Conservation (phyloP, 92 coral and sea anemone genomes). For the Phymanthus crucifer region DNA sequence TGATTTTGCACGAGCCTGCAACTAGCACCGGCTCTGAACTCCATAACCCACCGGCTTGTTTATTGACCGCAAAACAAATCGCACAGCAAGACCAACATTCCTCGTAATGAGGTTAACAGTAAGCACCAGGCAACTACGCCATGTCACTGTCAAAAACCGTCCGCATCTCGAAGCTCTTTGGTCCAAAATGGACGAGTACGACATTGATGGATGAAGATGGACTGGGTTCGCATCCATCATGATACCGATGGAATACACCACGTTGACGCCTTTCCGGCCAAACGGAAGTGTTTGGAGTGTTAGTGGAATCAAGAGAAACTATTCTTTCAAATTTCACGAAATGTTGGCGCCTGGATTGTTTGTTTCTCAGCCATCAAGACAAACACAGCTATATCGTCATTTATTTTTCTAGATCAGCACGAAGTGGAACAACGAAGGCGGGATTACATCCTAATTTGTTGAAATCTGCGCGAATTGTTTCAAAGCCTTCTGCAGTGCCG, state of each 20-base stretch:
- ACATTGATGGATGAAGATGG: slow-evolving; percentile 35
- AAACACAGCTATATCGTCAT: background rate
- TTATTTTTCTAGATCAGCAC: background rate
- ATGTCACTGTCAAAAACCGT: slow-evolving; percentile 9
- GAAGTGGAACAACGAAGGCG: background rate
- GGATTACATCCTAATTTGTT: background rate
- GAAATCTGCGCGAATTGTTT: slow-evolving; percentile 3
- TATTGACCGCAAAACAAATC: slow-evolving; percentile 26
- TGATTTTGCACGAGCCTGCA: slow-evolving; percentile 8
- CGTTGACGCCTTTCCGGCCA: slow-evolving; percentile 42
- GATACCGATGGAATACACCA: background rate
- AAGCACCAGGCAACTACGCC: background rate
- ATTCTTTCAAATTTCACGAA: slow-evolving; percentile 14
- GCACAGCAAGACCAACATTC: slow-evolving; percentile 27
- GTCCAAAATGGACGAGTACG: slow-evolving; percentile 1
- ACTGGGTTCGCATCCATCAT: slow-evolving; percentile 4
- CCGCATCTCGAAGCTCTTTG: slow-evolving; percentile 1
- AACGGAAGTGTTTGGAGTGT: slow-evolving; percentile 39
- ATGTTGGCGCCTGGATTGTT: slow-evolving; percentile 2
- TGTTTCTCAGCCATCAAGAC: background rate
- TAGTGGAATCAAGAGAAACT: slow-evolving; percentile 33
- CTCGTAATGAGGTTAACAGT: background rate
- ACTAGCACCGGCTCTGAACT: background rate
- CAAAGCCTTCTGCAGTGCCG: background rate
- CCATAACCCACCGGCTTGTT: slow-evolving; percentile 10